Base-by-base conservation (phyloP, 37 sponge, comb jelly and placozoan species). In the Halichondria panicea region DNA sequence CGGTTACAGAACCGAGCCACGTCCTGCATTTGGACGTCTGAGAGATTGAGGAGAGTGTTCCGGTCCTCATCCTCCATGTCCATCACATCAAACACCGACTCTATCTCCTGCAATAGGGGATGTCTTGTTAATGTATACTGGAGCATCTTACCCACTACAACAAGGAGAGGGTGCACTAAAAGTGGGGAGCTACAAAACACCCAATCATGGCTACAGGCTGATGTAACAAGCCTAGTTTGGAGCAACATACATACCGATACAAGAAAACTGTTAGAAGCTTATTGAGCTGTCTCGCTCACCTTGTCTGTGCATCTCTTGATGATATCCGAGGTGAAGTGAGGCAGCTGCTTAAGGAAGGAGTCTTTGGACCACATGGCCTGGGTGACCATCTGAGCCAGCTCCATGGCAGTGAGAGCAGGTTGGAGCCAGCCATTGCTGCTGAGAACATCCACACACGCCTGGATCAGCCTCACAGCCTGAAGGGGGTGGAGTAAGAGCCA, bases 351-450 rank as follows among this genome's bases (percentile, higher is more conserved):
- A 54, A 98, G 88, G 75, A 88, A 85, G 35, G 94, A 93, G 82
- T 98, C 99, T 36, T 90, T 90, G 77, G 87, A 93, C 99, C 99
- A 98, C 94, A 95, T 91, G 65, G 99, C 99, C 65, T 98, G 99
- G 28, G 99, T 98, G 19, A 88, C 40, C 99, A 98, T 98, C 83
- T 98, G 99, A 30, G 96, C 69, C 52, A 98, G 82, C 72, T 98
- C 99, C 99, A 98, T 98, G 55, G 96, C 94, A 24, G 89, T 82
- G 58, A 98, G 82, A 44, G 96, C 99, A 28, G 99, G 99, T 33
- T 72, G 74, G 37, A 98, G 81, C 99, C 99, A 98, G 12, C 99
- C 91, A 72, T 82, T 95, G 57, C 99, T 98, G 67, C 96, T 96
- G 35, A 98, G 71, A 27, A 98, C 99, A 75, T 98, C 99, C 43